phyloP scores from a whole-genome alignment of 1,140 invertebrate genomes.

The Lysiphlebus fabarum region DNA sequence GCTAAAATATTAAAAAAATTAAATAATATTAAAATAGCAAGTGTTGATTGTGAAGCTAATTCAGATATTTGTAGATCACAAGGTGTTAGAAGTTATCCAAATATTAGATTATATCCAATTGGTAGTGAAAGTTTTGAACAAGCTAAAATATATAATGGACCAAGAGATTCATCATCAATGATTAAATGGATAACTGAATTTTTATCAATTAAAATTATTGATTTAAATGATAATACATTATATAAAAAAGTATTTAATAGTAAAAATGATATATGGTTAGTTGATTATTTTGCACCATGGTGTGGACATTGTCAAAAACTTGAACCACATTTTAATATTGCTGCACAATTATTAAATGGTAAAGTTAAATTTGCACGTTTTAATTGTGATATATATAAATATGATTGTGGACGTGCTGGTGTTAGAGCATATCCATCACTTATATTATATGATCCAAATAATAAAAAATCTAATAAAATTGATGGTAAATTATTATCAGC shows the following conservation, averaged over 20 bases:
- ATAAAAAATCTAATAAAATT: slow-evolving; percentile 18
- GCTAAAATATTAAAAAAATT: slow-evolving; percentile 51
- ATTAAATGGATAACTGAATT: slow-evolving; percentile 62
- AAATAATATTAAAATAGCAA: slow-evolving; percentile 61
- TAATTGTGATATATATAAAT: slow-evolving; percentile 56
- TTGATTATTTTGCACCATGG: slow-evolving; percentile 77
- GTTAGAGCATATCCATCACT: slow-evolving; percentile 60
- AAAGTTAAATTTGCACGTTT: slow-evolving; percentile 57
- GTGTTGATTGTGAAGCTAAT: slow-evolving; percentile 68
- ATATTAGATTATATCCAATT: slow-evolving; percentile 66
- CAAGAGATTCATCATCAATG: slow-evolving; percentile 60
- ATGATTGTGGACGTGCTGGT: slow-evolving; percentile 52
- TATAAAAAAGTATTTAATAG: slow-evolving; percentile 44
- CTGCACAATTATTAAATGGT: slow-evolving; percentile 60
- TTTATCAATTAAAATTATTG: slow-evolving; percentile 56
- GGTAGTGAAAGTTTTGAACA: slow-evolving; percentile 52
- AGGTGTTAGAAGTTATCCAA: slow-evolving; percentile 67
- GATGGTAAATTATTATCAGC: slow-evolving; percentile 27
- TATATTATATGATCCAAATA: slow-evolving; percentile 35
- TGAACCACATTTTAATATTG: slow-evolving; percentile 66
- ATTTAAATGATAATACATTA: slow-evolving; percentile 46
- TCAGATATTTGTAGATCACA: slow-evolving; percentile 59
- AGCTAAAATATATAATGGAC: slow-evolving; percentile 59
- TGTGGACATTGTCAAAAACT: slow-evolving; percentile 71
- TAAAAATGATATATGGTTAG: slow-evolving; percentile 58